phyloP scores from a whole-genome alignment of 2,113 vertebrate genomes.

The Nyctereutes procyonoides region DNA sequence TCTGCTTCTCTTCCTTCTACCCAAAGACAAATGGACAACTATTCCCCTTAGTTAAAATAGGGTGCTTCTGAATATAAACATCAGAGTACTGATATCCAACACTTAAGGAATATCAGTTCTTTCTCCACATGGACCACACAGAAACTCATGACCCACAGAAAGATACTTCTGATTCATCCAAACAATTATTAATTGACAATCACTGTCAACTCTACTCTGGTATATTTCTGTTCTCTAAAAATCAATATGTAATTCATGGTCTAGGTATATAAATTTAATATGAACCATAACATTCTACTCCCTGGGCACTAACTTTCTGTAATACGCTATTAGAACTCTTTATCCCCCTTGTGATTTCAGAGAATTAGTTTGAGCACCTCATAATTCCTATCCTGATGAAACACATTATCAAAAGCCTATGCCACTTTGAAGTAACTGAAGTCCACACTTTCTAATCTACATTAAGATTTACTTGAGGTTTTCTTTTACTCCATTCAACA shows the following conservation, averaged over 20 bases:
- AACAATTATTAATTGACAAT: conserved; percentile 43
- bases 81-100: not conserved
- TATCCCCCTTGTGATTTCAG: conserved; percentile 49
- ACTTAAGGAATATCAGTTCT: not conserved
- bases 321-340: conserved; percentile 1
- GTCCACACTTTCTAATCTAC: conserved; percentile 9
- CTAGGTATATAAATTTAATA: conserved; percentile 37
- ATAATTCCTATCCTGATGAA: conserved; percentile 63
- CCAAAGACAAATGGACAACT: not conserved
- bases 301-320: conserved; percentile 12
- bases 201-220: not conserved
- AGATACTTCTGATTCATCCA: not conserved
- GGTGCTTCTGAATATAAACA: not conserved
- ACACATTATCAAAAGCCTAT: conserved; percentile 35
- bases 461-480: conserved; percentile 40
- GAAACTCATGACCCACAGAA: conserved; percentile 7
- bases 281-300: conserved; percentile 31
- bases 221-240: conserved; percentile 20
- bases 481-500: conserved; percentile 37
- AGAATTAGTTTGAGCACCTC: conserved; percentile 58
- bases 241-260: conserved; percentile 52
- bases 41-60: not conserved
- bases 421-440: conserved; percentile 39
- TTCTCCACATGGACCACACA: not conserved
- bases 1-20: not conserved